Conservation (phyloP, 2,888 invertebrate species). For the Lycophotia porphyrea region DNA sequence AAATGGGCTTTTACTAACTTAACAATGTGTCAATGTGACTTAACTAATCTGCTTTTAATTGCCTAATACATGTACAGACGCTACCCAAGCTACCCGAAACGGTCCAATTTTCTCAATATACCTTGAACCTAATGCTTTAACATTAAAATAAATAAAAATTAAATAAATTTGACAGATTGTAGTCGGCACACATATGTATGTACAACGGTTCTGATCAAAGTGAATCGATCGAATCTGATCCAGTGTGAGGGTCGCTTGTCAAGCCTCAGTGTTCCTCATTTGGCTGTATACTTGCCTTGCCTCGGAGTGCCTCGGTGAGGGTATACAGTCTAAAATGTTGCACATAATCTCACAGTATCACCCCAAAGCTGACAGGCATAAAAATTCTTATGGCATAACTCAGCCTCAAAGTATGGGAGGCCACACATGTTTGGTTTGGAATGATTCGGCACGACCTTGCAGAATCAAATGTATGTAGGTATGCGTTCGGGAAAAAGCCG, state of each 20-base stretch:
- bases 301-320: background rate
- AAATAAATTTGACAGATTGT: too few species aligned
- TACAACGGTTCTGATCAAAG: too few species aligned
- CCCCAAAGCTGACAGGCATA: background rate
- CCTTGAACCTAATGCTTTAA: too few species aligned
- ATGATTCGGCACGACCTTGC: background rate
- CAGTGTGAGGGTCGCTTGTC: background rate
- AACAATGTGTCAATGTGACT: background rate
- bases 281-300: background rate
- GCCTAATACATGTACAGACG: background rate
- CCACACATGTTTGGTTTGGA: background rate
- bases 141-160: too few species aligned
- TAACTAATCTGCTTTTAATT: background rate
- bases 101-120: too few species aligned
- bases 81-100: too few species aligned
- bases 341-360: background rate
- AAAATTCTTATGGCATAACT: background rate
- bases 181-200: too few species aligned
- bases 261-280: background rate
- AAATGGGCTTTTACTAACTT: slow-evolving; percentile 15
- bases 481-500: background rate
- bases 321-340: background rate
- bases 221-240: background rate
- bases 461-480: background rate
- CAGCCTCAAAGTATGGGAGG: background rate